phyloP scores from a whole-genome alignment of 2,113 vertebrate genomes.

The Uria aalge region DNA sequence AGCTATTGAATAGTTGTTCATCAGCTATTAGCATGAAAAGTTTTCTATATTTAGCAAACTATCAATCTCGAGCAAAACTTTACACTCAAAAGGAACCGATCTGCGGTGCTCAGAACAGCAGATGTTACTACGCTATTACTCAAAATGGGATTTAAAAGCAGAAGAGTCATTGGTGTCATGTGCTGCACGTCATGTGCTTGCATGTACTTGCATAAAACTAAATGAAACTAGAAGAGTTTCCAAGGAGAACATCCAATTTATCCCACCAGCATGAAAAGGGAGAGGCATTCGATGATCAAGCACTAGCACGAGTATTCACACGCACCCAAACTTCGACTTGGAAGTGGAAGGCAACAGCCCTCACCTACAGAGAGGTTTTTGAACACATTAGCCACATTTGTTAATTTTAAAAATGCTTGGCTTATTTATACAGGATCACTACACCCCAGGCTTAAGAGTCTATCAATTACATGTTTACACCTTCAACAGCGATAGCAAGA shows the following conservation, averaged over 20 bases:
- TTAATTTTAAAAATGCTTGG: not conserved
- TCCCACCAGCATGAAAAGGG: not conserved
- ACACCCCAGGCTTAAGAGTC: not conserved
- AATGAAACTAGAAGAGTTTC: not conserved
- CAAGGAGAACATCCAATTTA: not conserved
- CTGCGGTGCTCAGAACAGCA: conserved; percentile 40
- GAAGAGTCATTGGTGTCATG: not conserved
- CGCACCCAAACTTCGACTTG: not conserved
- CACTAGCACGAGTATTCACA: not conserved
- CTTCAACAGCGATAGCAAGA: not conserved
- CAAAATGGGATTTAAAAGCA: conserved; percentile 33
- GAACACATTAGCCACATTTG: not conserved
- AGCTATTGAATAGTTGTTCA: not conserved
- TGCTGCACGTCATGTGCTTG: not conserved
- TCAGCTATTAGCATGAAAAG: not conserved
- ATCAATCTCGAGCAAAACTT: conserved; percentile 48
- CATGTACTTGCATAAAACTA: not conserved
- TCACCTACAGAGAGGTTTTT: not conserved
- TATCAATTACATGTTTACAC: not conserved
- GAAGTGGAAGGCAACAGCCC: not conserved
- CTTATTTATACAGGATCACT: not conserved
- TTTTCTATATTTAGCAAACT: not conserved
- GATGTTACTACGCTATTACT: conserved; percentile 18
- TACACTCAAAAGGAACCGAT: conserved; percentile 25
- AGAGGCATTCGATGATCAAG: not conserved